Percentiles rank a stretch among this genome's conserved stretches.
Evolutionary conservation across 2,113 vertebrate species (phyloP).

Genomic region (Lophura nycthemera): DNA sequence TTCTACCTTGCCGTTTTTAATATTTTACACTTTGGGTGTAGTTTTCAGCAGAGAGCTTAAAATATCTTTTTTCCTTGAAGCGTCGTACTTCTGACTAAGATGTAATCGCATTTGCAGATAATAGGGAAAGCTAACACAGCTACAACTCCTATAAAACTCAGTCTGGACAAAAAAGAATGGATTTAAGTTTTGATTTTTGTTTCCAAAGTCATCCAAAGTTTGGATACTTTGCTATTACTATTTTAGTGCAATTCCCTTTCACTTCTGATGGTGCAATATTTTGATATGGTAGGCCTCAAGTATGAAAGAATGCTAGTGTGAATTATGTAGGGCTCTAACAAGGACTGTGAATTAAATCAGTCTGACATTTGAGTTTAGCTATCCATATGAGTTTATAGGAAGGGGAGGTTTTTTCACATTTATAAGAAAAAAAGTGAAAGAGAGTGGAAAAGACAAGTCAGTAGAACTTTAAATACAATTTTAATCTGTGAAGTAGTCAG

Average conservation of each 20-base stretch:
- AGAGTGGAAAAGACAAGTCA: not conserved
- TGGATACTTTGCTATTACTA: not conserved
- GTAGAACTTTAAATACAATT: not conserved
- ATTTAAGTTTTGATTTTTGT: not conserved
- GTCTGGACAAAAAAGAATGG: not conserved
- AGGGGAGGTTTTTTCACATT: not conserved
- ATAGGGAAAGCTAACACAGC: not conserved
- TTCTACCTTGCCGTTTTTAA: not conserved
- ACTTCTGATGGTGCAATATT: not conserved
- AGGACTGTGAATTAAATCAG: not conserved
- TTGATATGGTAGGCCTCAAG: not conserved
- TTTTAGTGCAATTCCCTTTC: not conserved
- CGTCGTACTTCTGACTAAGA: not conserved
- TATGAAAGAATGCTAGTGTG: not conserved
- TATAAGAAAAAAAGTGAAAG: not conserved
- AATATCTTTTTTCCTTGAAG: not conserved
- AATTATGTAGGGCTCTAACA: not conserved
- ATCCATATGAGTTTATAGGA: not conserved
- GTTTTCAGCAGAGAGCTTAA: conserved; percentile 2
- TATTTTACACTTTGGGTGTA: not conserved
- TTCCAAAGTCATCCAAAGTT: not conserved
- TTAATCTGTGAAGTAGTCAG: not conserved
- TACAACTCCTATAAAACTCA: not conserved
- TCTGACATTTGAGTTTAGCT: not conserved
- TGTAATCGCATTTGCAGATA: not conserved